Conservation (phyloP, 2,888 invertebrate species). For the Leptopilina syphax region DNA sequence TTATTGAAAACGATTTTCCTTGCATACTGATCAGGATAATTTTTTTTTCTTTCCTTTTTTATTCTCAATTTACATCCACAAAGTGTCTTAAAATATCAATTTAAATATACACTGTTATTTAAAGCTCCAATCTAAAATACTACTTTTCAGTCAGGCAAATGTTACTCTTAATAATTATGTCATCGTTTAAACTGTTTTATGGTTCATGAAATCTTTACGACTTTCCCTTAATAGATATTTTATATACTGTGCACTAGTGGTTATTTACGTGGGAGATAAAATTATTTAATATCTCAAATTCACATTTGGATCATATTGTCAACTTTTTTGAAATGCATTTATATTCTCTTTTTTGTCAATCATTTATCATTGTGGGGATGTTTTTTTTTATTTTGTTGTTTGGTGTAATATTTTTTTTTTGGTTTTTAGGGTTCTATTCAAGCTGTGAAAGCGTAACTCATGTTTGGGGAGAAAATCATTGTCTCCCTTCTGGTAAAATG, state of each 20-base stretch:
- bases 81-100: too few species aligned
- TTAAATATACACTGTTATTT: not conserved
- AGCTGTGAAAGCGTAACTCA: too few species aligned
- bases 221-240: constrained; percentile 9
- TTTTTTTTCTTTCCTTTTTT: too few species aligned
- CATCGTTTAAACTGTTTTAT: constrained; percentile 20
- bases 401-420: not conserved
- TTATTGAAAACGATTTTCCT: too few species aligned
- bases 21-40: too few species aligned
- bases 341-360: not conserved
- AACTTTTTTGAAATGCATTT: not conserved
- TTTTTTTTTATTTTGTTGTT: not conserved
- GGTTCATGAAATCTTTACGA: constrained; percentile 5
- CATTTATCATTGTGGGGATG: not conserved
- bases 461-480: too few species aligned
- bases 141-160: not conserved
- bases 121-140: not conserved
- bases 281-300: not conserved
- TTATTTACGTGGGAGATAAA: constrained; percentile 9
- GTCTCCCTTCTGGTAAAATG: too few species aligned
- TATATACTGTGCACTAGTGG: constrained; percentile 19
- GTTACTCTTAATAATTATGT: not conserved
- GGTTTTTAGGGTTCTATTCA: too few species aligned
- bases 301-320: not conserved
- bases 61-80: too few species aligned